Base-by-base conservation (phyloP, 2,888 invertebrate genomes). In the Ischnura elegans region DNA sequence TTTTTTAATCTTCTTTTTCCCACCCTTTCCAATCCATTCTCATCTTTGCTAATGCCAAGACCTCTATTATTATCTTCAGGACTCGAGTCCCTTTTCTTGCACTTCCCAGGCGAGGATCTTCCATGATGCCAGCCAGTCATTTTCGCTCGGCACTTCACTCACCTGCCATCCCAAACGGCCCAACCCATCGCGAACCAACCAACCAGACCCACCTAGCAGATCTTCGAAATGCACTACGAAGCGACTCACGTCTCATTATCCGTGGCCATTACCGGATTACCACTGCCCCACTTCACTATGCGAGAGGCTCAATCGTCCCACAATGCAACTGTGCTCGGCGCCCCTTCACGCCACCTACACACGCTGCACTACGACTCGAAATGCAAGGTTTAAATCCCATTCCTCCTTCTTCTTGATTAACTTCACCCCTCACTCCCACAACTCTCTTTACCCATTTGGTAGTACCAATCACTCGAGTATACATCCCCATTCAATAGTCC, bases 221-320 rank as follows among this genome's bases (percentile, higher is more conserved):
- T 76, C 29, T 76, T 76, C 76, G 8, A 25, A 21, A 29, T 36
- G 10, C 76, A 76, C 36, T 13, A 36, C 76, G 76, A 76, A 36
- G 76, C 36, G 76, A 76, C 76, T 76, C 76, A 10, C 29, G 29
- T 36, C 76, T 76, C 76, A 76, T 76, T 76, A 76, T 29, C 76
- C 36, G n/a, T 10, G 29, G 36, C 76, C 76, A 76, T 76, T 76
- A 76, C 76, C 76, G 76, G 76, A 76, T 76, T 76, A 76, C 76
- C 76, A 76, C 76, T 36, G 76, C 76, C 25, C 76, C 76, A 76
- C 76, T 76, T 76, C n/a, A 36, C 36, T 76, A 76, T 76, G 76
- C 76, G 76, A 76, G 76, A 13, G n/a, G 76, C 76, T 76, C 76
- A 76, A 76, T 76, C 36, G 76, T 76, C 76, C 76, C 36, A 76